Evolutionary conservation across 1,140 invertebrate species (phyloP).

Genomic region (Panagrolaimus sp.): DNA sequence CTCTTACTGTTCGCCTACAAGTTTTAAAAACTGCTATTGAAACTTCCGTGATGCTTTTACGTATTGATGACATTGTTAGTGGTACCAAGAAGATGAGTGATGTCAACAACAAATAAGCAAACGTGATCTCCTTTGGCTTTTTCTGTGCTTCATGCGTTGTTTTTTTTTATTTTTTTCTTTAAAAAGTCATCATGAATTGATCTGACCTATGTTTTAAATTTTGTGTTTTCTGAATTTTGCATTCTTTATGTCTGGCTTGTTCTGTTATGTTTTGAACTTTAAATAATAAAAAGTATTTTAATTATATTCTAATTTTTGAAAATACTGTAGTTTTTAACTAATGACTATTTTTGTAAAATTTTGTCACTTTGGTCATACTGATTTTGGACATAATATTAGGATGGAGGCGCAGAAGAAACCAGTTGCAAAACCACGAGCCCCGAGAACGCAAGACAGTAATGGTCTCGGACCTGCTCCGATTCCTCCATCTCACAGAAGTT

Average conservation of each 20-base stretch:
- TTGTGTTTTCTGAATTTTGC: too few species aligned
- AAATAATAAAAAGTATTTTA: too few species aligned
- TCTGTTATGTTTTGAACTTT: too few species aligned
- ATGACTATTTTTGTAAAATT: too few species aligned
- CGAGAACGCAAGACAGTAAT: neutral
- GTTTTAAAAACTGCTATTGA: constrained; percentile 96
- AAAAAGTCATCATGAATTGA: too few species aligned
- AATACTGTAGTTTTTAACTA: too few species aligned
- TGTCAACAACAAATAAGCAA: constrained; percentile 16
- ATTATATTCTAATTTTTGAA: too few species aligned
- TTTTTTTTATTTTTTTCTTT: neutral
- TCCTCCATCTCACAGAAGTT: neutral
- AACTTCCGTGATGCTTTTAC: constrained; percentile 70
- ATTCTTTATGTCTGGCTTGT: too few species aligned
- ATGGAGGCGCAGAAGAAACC: constrained; percentile 5
- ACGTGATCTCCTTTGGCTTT: constrained; percentile 4
- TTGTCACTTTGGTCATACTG: too few species aligned
- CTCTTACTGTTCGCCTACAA: constrained; percentile 86
- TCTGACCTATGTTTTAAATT: too few species aligned
- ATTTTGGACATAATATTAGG: too few species aligned
- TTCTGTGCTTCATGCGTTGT: neutral
- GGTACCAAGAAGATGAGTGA: constrained; percentile 76
- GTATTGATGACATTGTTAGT: constrained; percentile 98
- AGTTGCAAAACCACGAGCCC: neutral
- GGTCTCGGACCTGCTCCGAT: neutral